Evolutionary conservation across 2,113 vertebrate species (phyloP).

Genomic region (Donacobius atricapilla): DNA sequence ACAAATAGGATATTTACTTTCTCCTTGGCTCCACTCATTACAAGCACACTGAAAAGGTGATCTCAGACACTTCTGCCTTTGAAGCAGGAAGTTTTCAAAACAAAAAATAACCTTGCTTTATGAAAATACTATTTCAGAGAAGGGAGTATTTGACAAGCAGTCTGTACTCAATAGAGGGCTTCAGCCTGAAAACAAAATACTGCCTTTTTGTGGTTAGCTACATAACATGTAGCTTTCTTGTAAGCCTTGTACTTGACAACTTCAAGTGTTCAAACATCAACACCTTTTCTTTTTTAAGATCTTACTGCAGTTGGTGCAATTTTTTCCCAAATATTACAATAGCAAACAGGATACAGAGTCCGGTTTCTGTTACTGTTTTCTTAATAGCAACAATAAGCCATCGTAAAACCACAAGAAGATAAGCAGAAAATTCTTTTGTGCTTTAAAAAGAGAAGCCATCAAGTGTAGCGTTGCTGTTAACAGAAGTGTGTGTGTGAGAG

Average conservation of each 20-base stretch:
- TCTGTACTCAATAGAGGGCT: slow-evolving; percentile 5
- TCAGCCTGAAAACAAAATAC: slow-evolving; percentile 33
- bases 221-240: slow-evolving; percentile 33
- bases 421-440: slow-evolving; percentile 58
- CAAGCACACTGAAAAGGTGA: not conserved
- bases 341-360: slow-evolving; percentile 62
- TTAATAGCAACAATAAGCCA: slow-evolving; percentile 61
- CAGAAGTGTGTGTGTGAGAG: not conserved
- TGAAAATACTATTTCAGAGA: slow-evolving; percentile 4
- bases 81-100: slow-evolving; percentile 37
- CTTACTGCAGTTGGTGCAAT: slow-evolving; percentile 2
- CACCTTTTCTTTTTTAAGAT: slow-evolving; percentile 50
- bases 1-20: not conserved
- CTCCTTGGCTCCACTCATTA: not conserved
- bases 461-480: not conserved
- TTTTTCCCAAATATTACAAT: slow-evolving; percentile 49
- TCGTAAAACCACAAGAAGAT: slow-evolving; percentile 62
- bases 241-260: slow-evolving; percentile 47
- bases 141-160: not conserved
- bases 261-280: slow-evolving; percentile 28
- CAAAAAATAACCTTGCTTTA: not conserved
- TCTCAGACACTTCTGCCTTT: not conserved
- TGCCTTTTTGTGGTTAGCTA: slow-evolving; percentile 47
- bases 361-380: slow-evolving; percentile 69
- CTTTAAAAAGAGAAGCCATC: not conserved